Percentiles rank a stretch among this genome's conserved stretches.
Evolutionary conservation across 2,113 vertebrate genomes (phyloP).

Genomic region (Rana temporaria): DNA sequence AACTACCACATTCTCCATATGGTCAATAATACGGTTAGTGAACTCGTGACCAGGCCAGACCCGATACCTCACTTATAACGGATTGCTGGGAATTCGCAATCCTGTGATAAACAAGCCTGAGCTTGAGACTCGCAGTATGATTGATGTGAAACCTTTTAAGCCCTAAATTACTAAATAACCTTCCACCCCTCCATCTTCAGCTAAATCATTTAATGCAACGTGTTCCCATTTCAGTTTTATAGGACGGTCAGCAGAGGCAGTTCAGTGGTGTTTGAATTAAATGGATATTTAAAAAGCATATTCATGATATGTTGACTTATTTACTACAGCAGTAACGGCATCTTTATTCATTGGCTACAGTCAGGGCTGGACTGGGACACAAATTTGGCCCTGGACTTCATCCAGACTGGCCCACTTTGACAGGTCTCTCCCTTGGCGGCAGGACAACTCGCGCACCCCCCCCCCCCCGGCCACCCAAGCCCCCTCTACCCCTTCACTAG

Average conservation of each 20-base stretch:
- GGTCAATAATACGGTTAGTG: not conserved
- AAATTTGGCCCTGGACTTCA: no score
- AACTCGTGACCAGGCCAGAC: not conserved
- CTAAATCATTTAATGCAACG: conserved; percentile 23
- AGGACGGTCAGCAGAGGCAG: not conserved
- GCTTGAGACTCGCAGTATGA: conserved; percentile 1
- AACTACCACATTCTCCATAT: not conserved
- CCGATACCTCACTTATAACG: not conserved
- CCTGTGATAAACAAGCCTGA: conserved; percentile 15
- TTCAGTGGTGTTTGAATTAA: no score
- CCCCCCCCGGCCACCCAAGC: no score
- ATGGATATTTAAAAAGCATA: no score
- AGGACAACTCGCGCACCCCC: no score
- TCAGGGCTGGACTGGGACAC: no score
- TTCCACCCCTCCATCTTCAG: conserved; percentile 19
- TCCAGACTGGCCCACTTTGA: no score
- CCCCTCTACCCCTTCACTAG: no score
- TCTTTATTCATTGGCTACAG: no score
- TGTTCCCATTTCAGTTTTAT: not conserved
- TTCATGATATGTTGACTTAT: no score
- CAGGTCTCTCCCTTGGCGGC: no score
- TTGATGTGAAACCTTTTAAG: conserved; percentile 40
- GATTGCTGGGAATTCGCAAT: conserved; percentile 18
- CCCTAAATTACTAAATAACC: conserved; percentile 47
- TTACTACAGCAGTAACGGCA: no score